Evolutionary conservation across 2,888 invertebrate species (phyloP), one percentile per base, ranked within the genome.

Genomic region (Aplocera efformata): DNA sequence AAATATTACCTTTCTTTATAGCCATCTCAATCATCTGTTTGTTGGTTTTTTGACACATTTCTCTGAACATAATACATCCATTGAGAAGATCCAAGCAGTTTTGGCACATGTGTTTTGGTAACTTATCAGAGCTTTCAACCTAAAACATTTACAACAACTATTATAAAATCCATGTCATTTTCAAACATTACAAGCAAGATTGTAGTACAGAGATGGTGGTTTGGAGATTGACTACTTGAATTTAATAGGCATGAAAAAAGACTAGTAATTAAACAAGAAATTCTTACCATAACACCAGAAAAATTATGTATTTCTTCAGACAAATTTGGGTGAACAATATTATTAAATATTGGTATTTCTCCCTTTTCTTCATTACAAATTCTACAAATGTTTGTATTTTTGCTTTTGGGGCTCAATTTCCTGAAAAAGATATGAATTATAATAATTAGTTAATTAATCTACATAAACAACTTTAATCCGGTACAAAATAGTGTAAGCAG

Each of bases 1-100:
- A n/a, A n/a, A n/a, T n/a, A n/a, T n/a, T n/a, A 83, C 85, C 83
- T 77, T 77, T 67, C 38, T 81, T 83, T 32, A 80, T 73, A 25
- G 66, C 56, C 11, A 70, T 25, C 50, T 77, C 71, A 44, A 66
- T 48, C 5, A 82, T 45, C 17, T 51, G 56, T 33, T 74, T 67
- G 34, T 81, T 75, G 34, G 58, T 84, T 34, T 53, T 71, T 49
- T 77, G 81, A 46, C 85, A 86, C 67, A 85, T 65, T 40, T 84
- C 78, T 45, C 82, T 67, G 35, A 86, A 86, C 62, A 69, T 68
- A 22, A 85, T 80, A 46, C 84, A 85, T 28, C 84, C 79, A 65
- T 84, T 80, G 11, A 86, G 62, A 7, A 86, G 63, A 47, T 80
- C 71, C 25, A 83, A 50, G 50, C 86, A 86, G 37, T 58, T 72